A percentile compares a stretch with the other conserved stretches of the same genome.
phyloP scores from a whole-genome alignment of 2,113 vertebrate species.

The Cygnus buccinator region DNA sequence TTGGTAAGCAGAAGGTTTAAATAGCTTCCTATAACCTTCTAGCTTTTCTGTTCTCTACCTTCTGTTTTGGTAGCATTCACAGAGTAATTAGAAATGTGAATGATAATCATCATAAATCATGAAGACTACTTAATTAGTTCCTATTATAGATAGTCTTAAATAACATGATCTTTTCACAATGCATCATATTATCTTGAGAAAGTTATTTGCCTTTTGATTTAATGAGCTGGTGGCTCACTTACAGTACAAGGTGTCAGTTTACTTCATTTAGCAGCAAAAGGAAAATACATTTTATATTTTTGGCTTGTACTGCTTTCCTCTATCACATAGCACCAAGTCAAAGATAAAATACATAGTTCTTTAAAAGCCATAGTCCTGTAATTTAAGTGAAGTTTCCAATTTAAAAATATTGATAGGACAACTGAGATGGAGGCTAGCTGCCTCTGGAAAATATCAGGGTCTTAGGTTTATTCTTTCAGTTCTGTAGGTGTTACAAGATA shows the following conservation, averaged over 20 bases:
- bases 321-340: background rate
- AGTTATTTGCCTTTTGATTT: background rate
- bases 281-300: background rate
- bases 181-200: background rate
- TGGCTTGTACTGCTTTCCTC: background rate
- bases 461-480: background rate
- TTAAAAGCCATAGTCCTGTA: background rate
- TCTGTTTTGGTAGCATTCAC: background rate
- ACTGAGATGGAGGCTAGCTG: background rate
- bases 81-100: background rate
- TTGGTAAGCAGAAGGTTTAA: background rate
- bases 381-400: background rate
- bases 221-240: background rate
- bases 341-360: background rate
- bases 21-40: background rate
- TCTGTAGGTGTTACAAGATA: background rate
- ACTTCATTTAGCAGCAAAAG: background rate
- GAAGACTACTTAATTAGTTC: constrained; percentile 7
- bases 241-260: background rate
- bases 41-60: background rate
- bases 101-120: background rate
- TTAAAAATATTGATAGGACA: background rate
- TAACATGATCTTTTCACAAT: background rate
- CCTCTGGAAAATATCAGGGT: background rate
- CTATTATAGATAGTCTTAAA: background rate